Evolutionary conservation across 2,797 vertebrate genomes (phyloP), one percentile per base, ranked within the genome.

Genomic region (Delichon dasypus): DNA sequence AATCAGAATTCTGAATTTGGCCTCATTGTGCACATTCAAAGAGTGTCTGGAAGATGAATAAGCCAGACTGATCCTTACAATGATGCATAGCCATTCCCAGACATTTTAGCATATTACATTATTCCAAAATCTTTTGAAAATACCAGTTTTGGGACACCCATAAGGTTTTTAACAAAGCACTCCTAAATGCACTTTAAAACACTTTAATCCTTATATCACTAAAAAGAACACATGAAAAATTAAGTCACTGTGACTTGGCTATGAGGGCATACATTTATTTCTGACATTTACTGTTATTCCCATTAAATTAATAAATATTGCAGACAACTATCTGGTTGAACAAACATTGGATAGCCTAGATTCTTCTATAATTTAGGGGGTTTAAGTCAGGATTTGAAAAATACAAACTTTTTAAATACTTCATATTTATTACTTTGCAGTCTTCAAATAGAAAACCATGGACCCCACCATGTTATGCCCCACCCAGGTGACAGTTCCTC

Each of bases 81-180:
- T 54, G 47, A 78, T 82, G 30, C 47, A 53, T 45, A 65, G 40
- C 17, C 54, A n/a, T 76, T 82, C 51, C 60, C 47, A 92, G 62
- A 83, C 60, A 80, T 42, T 94, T 95, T 76, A 88, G 16, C 57
- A 64, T 79, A 80, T 67, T 45, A 32, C 45, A 54, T 77, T 51
- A 85, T 89, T 85, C 42, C 40, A 74, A 53, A 91, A 80, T 38
- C 76, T 88, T 88, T 70, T 71, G 57, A 94, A 95, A 94, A 85
- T n/a, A 79, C 7, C 18, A 45, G 19, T 16, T 80, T 91, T 72
- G 50, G 57, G 53, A 48, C 30, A 61, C 11, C 19, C n/a, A 30
- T 17, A 83, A 50, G 7, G 11, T 36, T 88, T 88, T 68, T 76
- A 85, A 76, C 40, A 94, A 79, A 89, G 29, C 91, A 70, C 11